Evolutionary conservation across 2,888 invertebrate species (phyloP), one percentile per base, ranked within the genome.

Genomic region (Adela reaumurella): DNA sequence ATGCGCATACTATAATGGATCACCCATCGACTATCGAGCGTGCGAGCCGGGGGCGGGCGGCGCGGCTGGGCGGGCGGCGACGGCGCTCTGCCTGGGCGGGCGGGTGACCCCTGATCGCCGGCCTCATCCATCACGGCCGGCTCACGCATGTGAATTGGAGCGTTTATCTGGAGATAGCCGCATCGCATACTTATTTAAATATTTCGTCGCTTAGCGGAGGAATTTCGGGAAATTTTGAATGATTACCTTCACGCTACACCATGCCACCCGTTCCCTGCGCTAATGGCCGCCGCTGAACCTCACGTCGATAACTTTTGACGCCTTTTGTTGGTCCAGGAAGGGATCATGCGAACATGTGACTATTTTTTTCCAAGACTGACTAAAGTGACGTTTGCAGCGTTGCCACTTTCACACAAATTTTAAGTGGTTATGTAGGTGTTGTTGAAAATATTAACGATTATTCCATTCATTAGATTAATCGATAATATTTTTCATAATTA

Each of bases 111-210:
- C 74, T 77, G 78, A 77, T 77, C 73, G 72, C 66, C 64, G 68
- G 67, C 66, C 74, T 72, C 78, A 78, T 78, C 78, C 78, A 78
- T 78, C 78, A 78, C 70, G 60, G 35, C 63, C 63, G 67, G 67
- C 74, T 70, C 76, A 76, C 77, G 77, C 77, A 78, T 78, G 77
- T 76, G 77, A 77, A 77, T 73, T 70, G 74, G 77, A 66, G 72
- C 74, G 77, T 74, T 74, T 74, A 77, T 77, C 77, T 74, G 67
- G 62, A 73, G 76, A 76, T 76, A 77, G 74, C 76, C 74, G 63
- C 62, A 63, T 64, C n/a, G 65, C 66, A 68, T 68, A 73, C 43
- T 43, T 73, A 77, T 77, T 78, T 78, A 73, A 78, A 78, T 77
- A 76, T 74, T 72, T 67, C 67, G 72, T 71, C 74, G 74, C 65